phyloP scores from a whole-genome alignment of 2,888 invertebrate genomes.

The Oeneis ivallda region DNA sequence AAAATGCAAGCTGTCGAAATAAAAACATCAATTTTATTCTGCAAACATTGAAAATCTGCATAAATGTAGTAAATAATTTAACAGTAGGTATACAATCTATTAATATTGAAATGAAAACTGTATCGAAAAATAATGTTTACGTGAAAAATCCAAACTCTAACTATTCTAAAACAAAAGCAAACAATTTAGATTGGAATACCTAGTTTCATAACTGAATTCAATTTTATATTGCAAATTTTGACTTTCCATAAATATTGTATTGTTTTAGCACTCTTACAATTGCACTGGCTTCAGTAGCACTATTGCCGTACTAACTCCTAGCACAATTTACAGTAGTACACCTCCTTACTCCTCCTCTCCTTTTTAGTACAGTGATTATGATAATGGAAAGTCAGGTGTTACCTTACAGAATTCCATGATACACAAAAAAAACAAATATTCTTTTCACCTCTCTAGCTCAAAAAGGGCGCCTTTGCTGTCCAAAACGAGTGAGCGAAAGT shows the following conservation, averaged over 20 bases:
- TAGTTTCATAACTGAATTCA: slow-evolving; percentile 7
- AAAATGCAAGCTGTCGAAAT: no score
- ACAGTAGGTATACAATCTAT: neutral
- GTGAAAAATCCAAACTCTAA: slow-evolving; percentile 1
- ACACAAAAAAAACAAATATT: no score
- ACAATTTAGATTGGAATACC: slow-evolving; percentile 15
- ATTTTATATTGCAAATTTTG: slow-evolving; percentile 1
- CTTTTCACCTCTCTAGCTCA: no score
- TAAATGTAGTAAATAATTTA: neutral
- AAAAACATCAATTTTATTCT: neutral
- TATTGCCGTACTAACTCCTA: no score
- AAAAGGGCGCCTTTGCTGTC: no score
- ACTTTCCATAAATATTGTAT: neutral
- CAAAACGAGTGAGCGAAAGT: no score
- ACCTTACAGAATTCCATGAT: no score
- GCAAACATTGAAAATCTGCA: neutral
- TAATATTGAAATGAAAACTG: neutral
- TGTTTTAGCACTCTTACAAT: neutral
- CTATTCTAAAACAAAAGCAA: slow-evolving; percentile 13
- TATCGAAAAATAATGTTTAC: slow-evolving; percentile 5
- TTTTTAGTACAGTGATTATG: no score
- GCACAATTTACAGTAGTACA: no score
- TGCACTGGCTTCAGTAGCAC: no score
- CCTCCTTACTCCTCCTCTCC: no score
- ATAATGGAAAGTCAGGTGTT: no score